Evolutionary conservation across 2,888 invertebrate genomes (phyloP).

Genomic region (Reticulitermes lucifugus): DNA sequence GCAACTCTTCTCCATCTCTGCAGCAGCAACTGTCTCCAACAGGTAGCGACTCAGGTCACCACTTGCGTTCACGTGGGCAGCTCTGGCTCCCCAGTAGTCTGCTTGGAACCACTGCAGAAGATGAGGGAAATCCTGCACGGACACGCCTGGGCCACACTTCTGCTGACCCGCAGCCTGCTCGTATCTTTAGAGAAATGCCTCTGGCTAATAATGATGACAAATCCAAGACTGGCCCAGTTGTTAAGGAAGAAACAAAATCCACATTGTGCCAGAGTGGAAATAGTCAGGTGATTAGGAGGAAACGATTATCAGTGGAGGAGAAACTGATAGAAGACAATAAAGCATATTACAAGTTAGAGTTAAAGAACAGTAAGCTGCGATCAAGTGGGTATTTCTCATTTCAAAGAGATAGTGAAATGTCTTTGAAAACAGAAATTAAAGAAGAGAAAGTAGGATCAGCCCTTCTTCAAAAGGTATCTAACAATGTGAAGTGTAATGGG

Average conservation of each 20-base stretch:
- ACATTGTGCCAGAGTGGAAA: neutral
- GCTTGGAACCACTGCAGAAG: slow-evolving; percentile 62
- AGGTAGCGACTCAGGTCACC: slow-evolving; percentile 60
- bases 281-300: slow-evolving; percentile 50
- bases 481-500: slow-evolving; percentile 52
- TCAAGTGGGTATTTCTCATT: slow-evolving; percentile 64
- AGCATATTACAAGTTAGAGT: slow-evolving; percentile 79
- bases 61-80: slow-evolving; percentile 58
- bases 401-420: slow-evolving; percentile 34
- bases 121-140: slow-evolving; percentile 54
- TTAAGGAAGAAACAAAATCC: slow-evolving; percentile 2
- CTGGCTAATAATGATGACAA: neutral
- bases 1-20: slow-evolving; percentile 45
- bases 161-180: slow-evolving; percentile 40
- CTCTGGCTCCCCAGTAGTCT: slow-evolving; percentile 59
- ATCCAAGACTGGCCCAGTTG: neutral
- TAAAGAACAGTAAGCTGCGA: slow-evolving; percentile 75
- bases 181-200: slow-evolving; percentile 25
- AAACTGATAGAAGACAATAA: slow-evolving; percentile 67
- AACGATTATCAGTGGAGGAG: slow-evolving; percentile 67
- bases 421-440: slow-evolving; percentile 49
- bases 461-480: slow-evolving; percentile 60
- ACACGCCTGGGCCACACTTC: slow-evolving; percentile 16
- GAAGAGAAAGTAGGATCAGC: slow-evolving; percentile 54
- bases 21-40: slow-evolving; percentile 56